Base-by-base conservation (phyloP, 2,797 vertebrate genomes). In the Oophaga sylvatica region DNA sequence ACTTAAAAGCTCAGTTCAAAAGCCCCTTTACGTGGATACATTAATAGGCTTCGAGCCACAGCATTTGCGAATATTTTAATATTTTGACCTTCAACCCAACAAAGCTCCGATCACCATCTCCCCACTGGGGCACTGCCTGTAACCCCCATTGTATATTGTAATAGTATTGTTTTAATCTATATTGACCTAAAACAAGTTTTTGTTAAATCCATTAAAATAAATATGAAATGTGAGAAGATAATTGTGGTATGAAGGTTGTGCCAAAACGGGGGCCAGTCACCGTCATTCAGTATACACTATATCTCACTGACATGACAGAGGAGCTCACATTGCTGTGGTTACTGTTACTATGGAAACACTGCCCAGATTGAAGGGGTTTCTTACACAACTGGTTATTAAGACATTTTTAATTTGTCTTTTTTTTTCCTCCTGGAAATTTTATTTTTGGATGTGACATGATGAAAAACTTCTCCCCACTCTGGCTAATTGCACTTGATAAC, bases 201-300 rank as follows among this genome's bases (percentile, higher is more conserved):
- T 75, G 1, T 53, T 75, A n/a, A 75, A 75, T 12, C 29, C 75
- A 1, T 41, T 45, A 45, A 35, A 71, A 19, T 4, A 0, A 81
- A 86, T 87, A 84, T n/a, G 0, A 87, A 91, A 68, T 17, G 81
- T 63, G 48, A 81, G 79, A 80, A 81, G 89, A 75, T 90, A 88
- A 89, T 67, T 57, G 5, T 62, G 86, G 81, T 9, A 73, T 60
- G 91, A 91, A 93, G 87, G 76, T 71, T 73, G 63, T 65, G 85
- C 89, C 89, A 89, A 87, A 59, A 83, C 56, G 59, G 90, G 90
- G 90, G 90, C 62, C 87, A 85, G 62, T 71, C 62, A 75, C 80
- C 62, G 41, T 83, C 80, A 83, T 62, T 86, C 88, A 83, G 73
- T 41, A 70, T 63, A 79, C 63, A 13, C 79, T 71, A 56, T 56